phyloP scores from a whole-genome alignment of 2,888 invertebrate genomes.

The Mythimna loreyi region DNA sequence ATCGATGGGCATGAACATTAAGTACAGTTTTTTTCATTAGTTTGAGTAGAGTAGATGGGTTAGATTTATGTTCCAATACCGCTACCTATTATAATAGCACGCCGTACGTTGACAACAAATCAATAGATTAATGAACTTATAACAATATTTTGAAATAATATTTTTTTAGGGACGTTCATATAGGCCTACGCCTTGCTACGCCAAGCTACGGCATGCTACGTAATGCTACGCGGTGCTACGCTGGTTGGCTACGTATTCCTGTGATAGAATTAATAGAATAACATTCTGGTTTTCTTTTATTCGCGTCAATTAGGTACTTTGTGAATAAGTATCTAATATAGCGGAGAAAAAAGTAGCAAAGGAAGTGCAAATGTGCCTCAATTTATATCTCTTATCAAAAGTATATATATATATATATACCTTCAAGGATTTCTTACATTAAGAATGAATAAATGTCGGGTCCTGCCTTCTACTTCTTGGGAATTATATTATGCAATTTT shows the following conservation, averaged over 20 bases:
- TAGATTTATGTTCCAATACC: not conserved
- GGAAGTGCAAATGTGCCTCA: not conserved
- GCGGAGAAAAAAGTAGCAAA: not conserved
- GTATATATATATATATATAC: too few species aligned
- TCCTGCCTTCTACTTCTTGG: not conserved
- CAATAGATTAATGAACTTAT: not conserved
- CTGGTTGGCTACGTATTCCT: not conserved
- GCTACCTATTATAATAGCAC: not conserved
- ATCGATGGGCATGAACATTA: not conserved
- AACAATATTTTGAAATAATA: not conserved
- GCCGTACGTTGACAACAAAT: not conserved
- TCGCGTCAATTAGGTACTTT: not conserved
- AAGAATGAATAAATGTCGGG: not conserved
- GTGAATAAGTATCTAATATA: not conserved
- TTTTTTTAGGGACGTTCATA: not conserved
- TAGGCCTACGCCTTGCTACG: slow-evolving; percentile 32
- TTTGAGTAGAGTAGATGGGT: too few species aligned
- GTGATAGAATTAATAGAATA: too few species aligned
- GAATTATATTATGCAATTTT: slow-evolving; percentile 14
- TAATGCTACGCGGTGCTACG: slow-evolving; percentile 12
- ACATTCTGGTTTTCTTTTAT: too few species aligned
- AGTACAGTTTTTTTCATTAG: too few species aligned
- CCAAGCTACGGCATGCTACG: slow-evolving; percentile 13
- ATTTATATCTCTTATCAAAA: not conserved
- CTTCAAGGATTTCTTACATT: not conserved